Evolutionary conservation across 1,140 invertebrate genomes (phyloP).

Genomic region (Drosophila kurseongensis): DNA sequence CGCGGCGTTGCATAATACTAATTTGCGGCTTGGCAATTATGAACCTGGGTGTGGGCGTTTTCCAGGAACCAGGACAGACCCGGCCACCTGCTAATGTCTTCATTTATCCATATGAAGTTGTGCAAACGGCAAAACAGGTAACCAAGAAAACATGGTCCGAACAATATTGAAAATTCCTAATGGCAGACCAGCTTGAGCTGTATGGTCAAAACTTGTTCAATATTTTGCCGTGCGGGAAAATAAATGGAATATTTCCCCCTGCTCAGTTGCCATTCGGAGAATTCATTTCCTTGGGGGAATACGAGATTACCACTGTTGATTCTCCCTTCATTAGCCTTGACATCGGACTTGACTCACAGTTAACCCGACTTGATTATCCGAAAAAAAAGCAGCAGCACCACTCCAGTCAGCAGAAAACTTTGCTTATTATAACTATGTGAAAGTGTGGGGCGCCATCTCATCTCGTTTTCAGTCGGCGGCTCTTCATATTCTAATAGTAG

Average conservation of each 20-base stretch:
- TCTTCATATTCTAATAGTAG: conserved; percentile 67
- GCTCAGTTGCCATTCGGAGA: background rate
- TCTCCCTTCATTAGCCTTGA: conserved; percentile 73
- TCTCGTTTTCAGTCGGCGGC: conserved; percentile 21
- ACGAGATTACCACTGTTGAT: conserved; percentile 59
- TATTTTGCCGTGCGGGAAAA: conserved; percentile 8
- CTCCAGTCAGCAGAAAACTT: conserved; percentile 64
- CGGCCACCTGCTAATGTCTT: conserved; percentile 57
- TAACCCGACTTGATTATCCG: conserved; percentile 41
- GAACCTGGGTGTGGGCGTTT: conserved; percentile 11
- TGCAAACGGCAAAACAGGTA: conserved; percentile 38
- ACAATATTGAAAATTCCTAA: conserved; percentile 23
- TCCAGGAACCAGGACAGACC: conserved; percentile 1
- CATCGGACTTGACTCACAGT: conserved; percentile 55
- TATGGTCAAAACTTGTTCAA: conserved; percentile 9
- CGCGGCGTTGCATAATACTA: conserved; percentile 68
- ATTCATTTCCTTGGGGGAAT: conserved; percentile 26
- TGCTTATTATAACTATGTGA: conserved; percentile 79
- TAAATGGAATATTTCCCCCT: conserved; percentile 31
- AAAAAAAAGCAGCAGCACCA: conserved; percentile 18
- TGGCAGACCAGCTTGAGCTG: conserved; percentile 1
- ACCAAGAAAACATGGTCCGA: conserved; percentile 20
- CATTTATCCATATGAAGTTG: conserved; percentile 44
- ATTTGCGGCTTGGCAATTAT: conserved; percentile 71
- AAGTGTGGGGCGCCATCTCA: conserved; percentile 57